phyloP scores from a whole-genome alignment of 1,140 invertebrate genomes.

The Aphelinus certus region DNA sequence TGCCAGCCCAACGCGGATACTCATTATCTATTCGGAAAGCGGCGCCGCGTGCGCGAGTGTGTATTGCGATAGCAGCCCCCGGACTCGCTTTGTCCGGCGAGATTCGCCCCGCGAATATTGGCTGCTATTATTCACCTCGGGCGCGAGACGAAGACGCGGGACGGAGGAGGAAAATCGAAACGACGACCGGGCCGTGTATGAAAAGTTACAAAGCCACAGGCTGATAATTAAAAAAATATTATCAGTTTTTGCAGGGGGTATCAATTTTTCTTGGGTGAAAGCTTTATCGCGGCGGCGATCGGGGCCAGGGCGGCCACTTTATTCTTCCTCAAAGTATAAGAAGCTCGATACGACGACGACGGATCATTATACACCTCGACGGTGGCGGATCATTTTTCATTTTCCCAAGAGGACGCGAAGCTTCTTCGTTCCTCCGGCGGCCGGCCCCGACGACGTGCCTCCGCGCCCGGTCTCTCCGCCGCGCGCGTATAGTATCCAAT shows the following conservation, averaged over 20 bases:
- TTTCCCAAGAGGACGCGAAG: constrained; percentile 27
- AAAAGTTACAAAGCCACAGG: no score
- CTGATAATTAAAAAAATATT: not conserved
- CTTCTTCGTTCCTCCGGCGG: constrained; percentile 9
- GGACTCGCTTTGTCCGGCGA: no score
- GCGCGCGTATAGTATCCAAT: no score
- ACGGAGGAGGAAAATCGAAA: no score
- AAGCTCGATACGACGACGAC: constrained; percentile 7
- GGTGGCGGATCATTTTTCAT: constrained; percentile 42
- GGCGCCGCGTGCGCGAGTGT: no score
- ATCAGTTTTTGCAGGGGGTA: constrained; percentile 7
- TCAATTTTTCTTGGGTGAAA: constrained; percentile 21
- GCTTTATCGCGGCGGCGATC: constrained; percentile 15
- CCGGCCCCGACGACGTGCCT: constrained; percentile 12
- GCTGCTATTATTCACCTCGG: no score
- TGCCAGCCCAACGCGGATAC: no score
- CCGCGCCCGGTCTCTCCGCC: not conserved
- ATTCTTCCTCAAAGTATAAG: constrained; percentile 21
- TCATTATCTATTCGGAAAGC: no score
- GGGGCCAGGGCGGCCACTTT: not conserved
- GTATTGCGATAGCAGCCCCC: no score
- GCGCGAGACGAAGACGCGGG: no score
- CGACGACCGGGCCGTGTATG: no score
- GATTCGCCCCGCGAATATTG: no score
- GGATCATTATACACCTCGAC: constrained; percentile 32